Percentiles rank a stretch among this genome's conserved stretches.
phyloP scores from a whole-genome alignment of 2,888 invertebrate genomes.

The Tachina grossa region DNA sequence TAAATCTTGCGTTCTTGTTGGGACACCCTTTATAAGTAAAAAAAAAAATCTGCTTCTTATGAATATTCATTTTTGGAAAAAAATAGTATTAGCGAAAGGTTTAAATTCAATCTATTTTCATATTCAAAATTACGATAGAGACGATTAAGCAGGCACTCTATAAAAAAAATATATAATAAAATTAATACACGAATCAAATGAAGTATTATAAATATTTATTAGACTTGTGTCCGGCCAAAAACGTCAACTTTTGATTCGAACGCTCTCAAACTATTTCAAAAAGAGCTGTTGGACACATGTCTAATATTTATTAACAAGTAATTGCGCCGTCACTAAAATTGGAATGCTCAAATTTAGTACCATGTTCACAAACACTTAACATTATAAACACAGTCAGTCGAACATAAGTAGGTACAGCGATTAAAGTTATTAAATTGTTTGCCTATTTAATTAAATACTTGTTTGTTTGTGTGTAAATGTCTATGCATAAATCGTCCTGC shows the following conservation, averaged over 20 bases:
- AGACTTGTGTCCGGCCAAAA: no score
- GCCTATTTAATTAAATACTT: neutral
- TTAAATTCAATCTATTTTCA: neutral
- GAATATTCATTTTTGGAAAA: constrained; percentile 20
- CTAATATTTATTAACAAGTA: constrained; percentile 39
- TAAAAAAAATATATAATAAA: no score
- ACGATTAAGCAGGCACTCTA: neutral
- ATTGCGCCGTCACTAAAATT: constrained; percentile 29
- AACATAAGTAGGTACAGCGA: neutral
- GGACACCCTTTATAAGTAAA: no score
- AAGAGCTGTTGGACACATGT: no score
- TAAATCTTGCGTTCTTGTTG: no score
- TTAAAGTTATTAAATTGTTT: neutral
- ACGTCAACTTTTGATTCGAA: no score
- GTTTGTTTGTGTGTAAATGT: neutral
- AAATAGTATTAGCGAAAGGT: neutral
- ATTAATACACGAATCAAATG: no score
- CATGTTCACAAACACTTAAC: neutral
- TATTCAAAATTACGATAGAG: neutral
- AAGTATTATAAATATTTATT: no score
- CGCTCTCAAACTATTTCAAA: no score
- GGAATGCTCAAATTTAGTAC: neutral
- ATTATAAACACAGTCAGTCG: neutral
- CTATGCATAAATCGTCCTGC: constrained; percentile 18
- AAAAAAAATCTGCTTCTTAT: constrained; percentile 6